Percentiles rank a stretch among this genome's conserved stretches.
These are phyloP conservation scores for Papilio polytes DNA, from an alignment of 1,140 invertebrate genomes.

Conservation along the genomic window DNA sequence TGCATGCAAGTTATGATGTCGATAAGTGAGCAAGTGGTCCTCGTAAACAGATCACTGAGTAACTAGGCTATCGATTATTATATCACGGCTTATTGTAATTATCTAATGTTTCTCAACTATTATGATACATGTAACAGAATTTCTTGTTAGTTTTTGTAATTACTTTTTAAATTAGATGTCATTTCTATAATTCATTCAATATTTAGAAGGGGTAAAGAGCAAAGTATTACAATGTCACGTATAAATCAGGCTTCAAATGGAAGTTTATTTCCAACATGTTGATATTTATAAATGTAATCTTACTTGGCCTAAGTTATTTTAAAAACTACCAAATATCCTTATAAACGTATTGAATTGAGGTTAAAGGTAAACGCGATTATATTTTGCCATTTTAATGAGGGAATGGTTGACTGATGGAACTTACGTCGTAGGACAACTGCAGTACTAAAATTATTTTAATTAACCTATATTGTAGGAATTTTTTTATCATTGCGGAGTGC, in stretches of 20 bases:
- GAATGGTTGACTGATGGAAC: not conserved
- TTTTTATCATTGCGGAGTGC: too few species aligned
- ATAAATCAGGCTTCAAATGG: too few species aligned
- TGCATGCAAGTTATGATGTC: slow-evolving; percentile 23
- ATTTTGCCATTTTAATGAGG: not conserved
- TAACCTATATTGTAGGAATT: too few species aligned
- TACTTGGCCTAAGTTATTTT: not conserved
- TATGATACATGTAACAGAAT: not conserved
- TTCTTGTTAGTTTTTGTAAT: not conserved
- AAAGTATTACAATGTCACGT: too few species aligned
- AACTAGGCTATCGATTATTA: not conserved
- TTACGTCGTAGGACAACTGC: not conserved
- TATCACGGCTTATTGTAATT: not conserved
- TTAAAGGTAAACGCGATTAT: not conserved
- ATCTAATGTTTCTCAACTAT: not conserved
- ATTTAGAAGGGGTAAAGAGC: too few species aligned
- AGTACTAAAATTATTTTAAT: not conserved
- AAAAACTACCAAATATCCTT: not conserved
- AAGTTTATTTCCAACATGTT: not conserved
- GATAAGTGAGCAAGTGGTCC: slow-evolving; percentile 13
- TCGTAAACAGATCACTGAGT: slow-evolving; percentile 1
- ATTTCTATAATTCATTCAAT: too few species aligned
- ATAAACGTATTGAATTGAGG: not conserved
- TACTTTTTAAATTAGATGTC: not conserved
- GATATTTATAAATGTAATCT: not conserved